These are phyloP conservation scores for Drosophila micromelanica DNA, from an alignment of 1,140 invertebrate genomes.

Conservation along the genomic window DNA sequence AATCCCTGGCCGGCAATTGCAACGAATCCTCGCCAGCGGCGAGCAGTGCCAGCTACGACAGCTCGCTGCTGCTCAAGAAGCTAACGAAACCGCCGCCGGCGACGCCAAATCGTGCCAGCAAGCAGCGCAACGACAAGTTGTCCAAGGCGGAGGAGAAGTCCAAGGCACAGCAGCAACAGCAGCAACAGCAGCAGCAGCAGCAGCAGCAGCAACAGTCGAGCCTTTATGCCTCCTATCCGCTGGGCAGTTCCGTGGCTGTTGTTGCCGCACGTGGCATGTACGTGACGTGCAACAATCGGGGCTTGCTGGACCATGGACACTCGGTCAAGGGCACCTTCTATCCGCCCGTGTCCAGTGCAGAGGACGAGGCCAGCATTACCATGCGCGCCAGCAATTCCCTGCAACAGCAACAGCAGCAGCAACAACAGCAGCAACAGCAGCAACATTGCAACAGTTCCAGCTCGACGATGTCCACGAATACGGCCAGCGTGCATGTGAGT, in stretches of 20 bases:
- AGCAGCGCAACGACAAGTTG: slow-evolving; percentile 59
- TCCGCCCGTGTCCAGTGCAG: slow-evolving; percentile 87
- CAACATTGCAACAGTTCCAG: slow-evolving; percentile 51
- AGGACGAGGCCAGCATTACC: slow-evolving; percentile 44
- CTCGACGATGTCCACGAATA: neutral
- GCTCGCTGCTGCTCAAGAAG: slow-evolving; percentile 67
- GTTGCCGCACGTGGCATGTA: slow-evolving; percentile 94
- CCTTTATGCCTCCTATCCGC: slow-evolving; percentile 65
- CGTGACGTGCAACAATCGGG: slow-evolving; percentile 93
- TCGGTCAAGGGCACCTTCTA: slow-evolving; percentile 93
- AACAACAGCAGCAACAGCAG: slow-evolving; percentile 43
- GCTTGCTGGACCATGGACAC: slow-evolving; percentile 90
- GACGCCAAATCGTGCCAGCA: slow-evolving; percentile 45
- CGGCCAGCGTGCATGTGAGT: slow-evolving; percentile 13
- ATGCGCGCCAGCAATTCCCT: slow-evolving; percentile 34
- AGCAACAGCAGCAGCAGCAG: too few species aligned
- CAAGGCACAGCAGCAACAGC: slow-evolving; percentile 47
- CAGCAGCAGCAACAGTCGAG: slow-evolving; percentile 41
- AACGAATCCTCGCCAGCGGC: slow-evolving; percentile 54
- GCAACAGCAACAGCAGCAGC: slow-evolving; percentile 38
- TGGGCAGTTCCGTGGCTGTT: slow-evolving; percentile 84
- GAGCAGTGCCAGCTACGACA: slow-evolving; percentile 47
- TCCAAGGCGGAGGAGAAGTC: slow-evolving; percentile 59
- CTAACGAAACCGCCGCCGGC: slow-evolving; percentile 52
- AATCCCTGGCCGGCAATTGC: slow-evolving; percentile 48